These are phyloP conservation scores for Heliornis fulica DNA, from an alignment of 2,113 vertebrate genomes.

Conservation along the genomic window DNA sequence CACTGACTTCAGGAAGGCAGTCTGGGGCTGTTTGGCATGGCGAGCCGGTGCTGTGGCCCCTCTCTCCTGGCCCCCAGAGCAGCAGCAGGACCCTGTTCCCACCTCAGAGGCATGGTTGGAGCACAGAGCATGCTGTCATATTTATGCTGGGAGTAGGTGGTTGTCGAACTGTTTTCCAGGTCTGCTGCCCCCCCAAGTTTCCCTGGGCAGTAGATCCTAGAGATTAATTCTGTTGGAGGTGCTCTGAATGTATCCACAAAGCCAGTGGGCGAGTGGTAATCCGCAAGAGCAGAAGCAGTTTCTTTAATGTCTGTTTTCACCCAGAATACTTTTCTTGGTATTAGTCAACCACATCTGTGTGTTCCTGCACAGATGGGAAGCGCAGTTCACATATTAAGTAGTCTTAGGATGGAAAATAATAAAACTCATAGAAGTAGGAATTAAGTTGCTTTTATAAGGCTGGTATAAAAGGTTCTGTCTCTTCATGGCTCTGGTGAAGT, in stretches of 20 bases:
- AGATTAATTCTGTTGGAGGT: background rate
- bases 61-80: fast-evolving
- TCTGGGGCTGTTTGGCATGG: background rate
- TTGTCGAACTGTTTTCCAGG: background rate
- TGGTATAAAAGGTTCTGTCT: background rate
- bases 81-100: background rate
- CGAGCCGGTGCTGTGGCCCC: background rate
- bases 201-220: background rate
- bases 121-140: fast-evolving
- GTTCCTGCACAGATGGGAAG: background rate
- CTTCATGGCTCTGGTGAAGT: background rate
- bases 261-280: background rate
- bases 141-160: background rate
- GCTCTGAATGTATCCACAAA: background rate
- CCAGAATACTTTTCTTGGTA: background rate
- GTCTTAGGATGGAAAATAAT: background rate
- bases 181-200: background rate
- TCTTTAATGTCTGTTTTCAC: conserved; percentile 35
- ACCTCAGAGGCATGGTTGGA: background rate
- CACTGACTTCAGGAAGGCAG: background rate
- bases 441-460: background rate
- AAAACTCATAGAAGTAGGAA: background rate
- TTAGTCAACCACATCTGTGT: conserved; percentile 2
- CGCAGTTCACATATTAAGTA: background rate
- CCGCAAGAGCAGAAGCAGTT: background rate